phyloP scores from a whole-genome alignment of 1,140 invertebrate species.

The Mycetomoellerius zeteki region DNA sequence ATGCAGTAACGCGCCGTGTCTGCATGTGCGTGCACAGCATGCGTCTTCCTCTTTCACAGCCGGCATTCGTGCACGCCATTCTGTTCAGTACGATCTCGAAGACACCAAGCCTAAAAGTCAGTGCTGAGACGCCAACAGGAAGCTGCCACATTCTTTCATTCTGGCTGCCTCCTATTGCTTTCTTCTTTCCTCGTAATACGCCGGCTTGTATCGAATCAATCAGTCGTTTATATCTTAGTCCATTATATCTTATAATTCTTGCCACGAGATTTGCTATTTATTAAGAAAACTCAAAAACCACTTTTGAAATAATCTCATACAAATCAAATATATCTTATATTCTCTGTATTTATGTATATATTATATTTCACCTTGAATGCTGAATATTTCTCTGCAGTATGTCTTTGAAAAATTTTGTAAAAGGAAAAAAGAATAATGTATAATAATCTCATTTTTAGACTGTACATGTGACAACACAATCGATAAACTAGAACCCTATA shows the following conservation, averaged over 20 bases:
- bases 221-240: too few species aligned
- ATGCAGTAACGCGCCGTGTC: slow-evolving; percentile 5
- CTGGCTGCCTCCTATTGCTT: slow-evolving; percentile 16
- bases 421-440: too few species aligned
- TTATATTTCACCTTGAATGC: background rate
- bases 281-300: background rate
- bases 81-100: slow-evolving; percentile 39
- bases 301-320: background rate
- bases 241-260: background rate
- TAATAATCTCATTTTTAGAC: too few species aligned
- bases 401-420: background rate
- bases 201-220: slow-evolving; percentile 37
- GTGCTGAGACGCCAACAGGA: slow-evolving; percentile 69
- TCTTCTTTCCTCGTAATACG: slow-evolving; percentile 54
- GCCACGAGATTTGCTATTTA: background rate
- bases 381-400: background rate
- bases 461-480: too few species aligned
- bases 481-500: too few species aligned
- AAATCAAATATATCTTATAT: background rate
- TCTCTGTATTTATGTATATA: background rate
- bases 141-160: slow-evolving; percentile 78
- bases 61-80: slow-evolving; percentile 53
- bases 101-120: slow-evolving; percentile 45
- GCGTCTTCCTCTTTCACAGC: slow-evolving; percentile 64
- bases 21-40: slow-evolving; percentile 60